Conservation (phyloP, 2,888 invertebrate genomes). For the Bedellia somnulentella region DNA sequence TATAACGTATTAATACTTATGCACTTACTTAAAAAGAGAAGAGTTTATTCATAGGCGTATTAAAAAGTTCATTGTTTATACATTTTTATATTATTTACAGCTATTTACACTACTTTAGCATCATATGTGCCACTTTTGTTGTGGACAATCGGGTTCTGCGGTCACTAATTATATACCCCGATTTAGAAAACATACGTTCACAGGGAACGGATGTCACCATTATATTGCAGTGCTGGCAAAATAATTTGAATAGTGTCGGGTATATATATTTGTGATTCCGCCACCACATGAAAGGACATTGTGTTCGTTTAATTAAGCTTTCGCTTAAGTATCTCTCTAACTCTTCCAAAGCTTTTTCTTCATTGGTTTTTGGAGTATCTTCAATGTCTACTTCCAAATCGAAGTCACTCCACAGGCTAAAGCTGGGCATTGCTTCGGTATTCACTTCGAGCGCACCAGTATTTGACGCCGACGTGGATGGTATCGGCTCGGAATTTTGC, state of each 20-base stretch:
- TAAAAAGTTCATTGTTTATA: too few species aligned
- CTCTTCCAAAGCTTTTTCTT: conserved; percentile 6
- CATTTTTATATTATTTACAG: too few species aligned
- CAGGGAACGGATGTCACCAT: conserved; percentile 11
- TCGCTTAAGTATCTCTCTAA: conserved; percentile 8
- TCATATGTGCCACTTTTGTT: conserved; percentile 8
- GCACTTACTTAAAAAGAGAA: too few species aligned
- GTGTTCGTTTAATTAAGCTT: conserved; percentile 5
- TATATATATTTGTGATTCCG: conserved; percentile 8
- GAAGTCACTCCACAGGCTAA: conserved; percentile 8
- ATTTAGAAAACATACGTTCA: too few species aligned
- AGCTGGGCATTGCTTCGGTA: conserved; percentile 2
- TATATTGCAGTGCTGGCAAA: conserved; percentile 7
- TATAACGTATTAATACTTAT: too few species aligned
- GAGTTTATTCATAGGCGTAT: too few species aligned
- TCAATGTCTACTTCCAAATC: conserved; percentile 7
- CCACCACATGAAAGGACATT: conserved; percentile 10
- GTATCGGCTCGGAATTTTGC: too few species aligned
- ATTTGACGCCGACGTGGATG: too few species aligned
- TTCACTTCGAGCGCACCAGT: too few species aligned
- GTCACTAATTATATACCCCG: conserved; percentile 8
- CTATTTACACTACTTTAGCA: too few species aligned
- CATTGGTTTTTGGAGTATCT: conserved; percentile 4
- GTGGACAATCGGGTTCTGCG: conserved; percentile 8
- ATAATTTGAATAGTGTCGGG: conserved; percentile 7